These are phyloP conservation scores for Neodon shergylaensis DNA, from an alignment of 2,113 vertebrate species.

Conservation along the genomic window DNA sequence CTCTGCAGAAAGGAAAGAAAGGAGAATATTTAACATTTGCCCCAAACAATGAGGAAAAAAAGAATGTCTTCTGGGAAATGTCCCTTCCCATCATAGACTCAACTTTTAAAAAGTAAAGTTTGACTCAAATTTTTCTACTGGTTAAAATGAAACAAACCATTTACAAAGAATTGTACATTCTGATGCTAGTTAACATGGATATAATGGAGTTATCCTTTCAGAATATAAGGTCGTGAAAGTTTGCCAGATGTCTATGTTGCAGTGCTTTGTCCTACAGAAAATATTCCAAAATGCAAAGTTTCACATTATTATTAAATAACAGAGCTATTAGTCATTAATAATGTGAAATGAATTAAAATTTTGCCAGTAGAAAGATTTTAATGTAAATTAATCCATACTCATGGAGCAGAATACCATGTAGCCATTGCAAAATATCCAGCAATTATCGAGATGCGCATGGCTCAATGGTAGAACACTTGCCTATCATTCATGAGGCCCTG, in stretches of 20 bases:
- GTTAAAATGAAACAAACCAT: conserved; percentile 12
- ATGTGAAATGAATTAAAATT: conserved; percentile 19
- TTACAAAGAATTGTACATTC: background rate
- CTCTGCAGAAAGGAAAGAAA: background rate
- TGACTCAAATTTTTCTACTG: background rate
- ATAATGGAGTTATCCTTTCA: background rate
- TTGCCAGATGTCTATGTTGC: background rate
- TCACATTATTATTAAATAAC: background rate
- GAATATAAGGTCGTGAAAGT: background rate
- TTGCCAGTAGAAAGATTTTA: background rate
- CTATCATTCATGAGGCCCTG: background rate
- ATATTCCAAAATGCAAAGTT: background rate
- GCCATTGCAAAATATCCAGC: background rate
- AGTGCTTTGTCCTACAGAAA: background rate
- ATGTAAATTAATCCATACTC: background rate
- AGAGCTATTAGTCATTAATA: background rate
- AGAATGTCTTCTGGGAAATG: background rate
- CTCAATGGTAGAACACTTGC: background rate
- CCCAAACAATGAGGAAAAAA: background rate
- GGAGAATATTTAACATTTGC: background rate
- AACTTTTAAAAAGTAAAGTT: conserved; percentile 24
- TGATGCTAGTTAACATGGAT: background rate
- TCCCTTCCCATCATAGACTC: rapidly evolving
- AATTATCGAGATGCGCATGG: no score
- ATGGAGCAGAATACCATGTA: background rate